Evolutionary conservation across 2,113 vertebrate genomes (phyloP).

Genomic region (Psittacula cyanocephala): DNA sequence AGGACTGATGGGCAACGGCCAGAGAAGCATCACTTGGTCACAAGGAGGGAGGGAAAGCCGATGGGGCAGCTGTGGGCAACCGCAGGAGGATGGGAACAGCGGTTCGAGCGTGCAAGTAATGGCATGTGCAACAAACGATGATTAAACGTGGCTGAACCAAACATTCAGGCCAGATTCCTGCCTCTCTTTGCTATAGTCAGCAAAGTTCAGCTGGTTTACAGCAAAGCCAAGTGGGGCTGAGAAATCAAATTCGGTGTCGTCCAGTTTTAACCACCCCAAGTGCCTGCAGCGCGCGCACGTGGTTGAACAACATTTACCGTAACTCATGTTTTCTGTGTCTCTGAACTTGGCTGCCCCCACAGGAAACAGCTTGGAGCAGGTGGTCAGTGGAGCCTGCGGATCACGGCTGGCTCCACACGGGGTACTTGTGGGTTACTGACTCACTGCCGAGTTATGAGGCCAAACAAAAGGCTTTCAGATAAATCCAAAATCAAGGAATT

Average conservation of each 20-base stretch:
- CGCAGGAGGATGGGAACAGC: not conserved
- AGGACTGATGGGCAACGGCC: rapidly evolving
- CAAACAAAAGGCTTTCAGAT: conserved; percentile 72
- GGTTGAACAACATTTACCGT: conserved; percentile 41
- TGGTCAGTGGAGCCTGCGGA: conserved; percentile 62
- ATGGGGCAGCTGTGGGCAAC: not conserved
- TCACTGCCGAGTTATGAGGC: conserved; percentile 66
- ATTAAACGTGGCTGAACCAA: not conserved
- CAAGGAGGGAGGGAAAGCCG: not conserved
- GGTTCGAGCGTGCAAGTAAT: not conserved
- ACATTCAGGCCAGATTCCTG: not conserved
- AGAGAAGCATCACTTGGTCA: not conserved
- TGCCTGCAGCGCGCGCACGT: not conserved
- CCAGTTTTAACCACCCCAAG: not conserved
- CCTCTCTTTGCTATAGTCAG: not conserved
- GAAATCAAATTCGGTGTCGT: not conserved
- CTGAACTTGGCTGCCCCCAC: conserved; percentile 60
- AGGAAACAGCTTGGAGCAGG: conserved; percentile 74
- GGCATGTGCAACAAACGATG: not conserved
- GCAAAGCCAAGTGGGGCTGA: not conserved
- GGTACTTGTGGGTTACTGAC: conserved; percentile 75
- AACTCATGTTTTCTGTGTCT: conserved; percentile 12
- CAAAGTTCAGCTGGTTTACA: not conserved
- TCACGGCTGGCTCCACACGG: conserved; percentile 57
- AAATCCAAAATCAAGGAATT: conserved; percentile 11